Evolutionary conservation across 2,888 invertebrate species (phyloP).

Genomic region (Therioaphis trifolii): DNA sequence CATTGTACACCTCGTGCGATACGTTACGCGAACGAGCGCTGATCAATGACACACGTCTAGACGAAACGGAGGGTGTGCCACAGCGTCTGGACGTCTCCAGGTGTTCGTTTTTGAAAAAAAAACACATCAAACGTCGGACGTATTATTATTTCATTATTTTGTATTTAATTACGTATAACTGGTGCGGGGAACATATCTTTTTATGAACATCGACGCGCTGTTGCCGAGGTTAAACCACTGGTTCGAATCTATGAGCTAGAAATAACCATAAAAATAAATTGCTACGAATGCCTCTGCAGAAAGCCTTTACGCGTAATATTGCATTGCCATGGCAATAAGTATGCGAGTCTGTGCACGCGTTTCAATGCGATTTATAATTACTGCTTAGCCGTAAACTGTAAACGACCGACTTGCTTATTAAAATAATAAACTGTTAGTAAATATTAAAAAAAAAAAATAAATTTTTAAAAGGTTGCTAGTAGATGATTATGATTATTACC

Average conservation of each 20-base stretch:
- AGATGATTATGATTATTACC: too few species aligned
- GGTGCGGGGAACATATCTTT: background rate
- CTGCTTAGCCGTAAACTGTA: too few species aligned
- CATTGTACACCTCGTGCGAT: background rate
- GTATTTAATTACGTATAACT: too few species aligned
- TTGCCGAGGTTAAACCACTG: background rate
- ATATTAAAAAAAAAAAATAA: too few species aligned
- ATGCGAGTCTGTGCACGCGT: too few species aligned
- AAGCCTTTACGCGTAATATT: background rate
- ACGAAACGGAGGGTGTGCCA: background rate
- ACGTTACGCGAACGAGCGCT: background rate
- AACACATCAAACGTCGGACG: background rate
- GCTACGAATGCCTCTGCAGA: background rate
- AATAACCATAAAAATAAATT: conserved; percentile 3
- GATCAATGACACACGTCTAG: conserved; percentile 32
- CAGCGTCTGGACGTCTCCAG: too few species aligned
- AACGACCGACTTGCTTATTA: too few species aligned
- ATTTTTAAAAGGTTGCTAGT: too few species aligned
- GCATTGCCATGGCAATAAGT: too few species aligned
- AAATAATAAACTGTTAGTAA: too few species aligned
- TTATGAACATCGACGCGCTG: background rate
- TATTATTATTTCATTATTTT: too few species aligned
- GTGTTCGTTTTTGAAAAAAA: too few species aligned
- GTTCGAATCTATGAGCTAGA: background rate
- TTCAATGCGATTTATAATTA: background rate